These are phyloP conservation scores for Linurgus olivaceus DNA, from an alignment of 2,797 vertebrate species.

Conservation along the genomic window DNA sequence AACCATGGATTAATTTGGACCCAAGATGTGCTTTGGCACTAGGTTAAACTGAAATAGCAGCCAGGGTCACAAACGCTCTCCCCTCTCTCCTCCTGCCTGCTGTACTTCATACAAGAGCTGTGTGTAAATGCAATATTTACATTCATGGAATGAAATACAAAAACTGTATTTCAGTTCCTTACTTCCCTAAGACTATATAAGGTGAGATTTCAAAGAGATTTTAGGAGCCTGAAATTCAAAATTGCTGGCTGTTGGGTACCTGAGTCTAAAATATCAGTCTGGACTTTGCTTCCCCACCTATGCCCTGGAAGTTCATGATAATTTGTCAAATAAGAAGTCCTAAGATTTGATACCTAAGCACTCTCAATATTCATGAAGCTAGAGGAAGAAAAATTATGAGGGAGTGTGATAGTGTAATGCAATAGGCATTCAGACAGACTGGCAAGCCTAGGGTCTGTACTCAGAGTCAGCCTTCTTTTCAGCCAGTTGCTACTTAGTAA, in stretches of 20 bases:
- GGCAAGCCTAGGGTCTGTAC: background rate
- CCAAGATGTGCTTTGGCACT: background rate
- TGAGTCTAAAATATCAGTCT: background rate
- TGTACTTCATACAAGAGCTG: background rate
- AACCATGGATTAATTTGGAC: background rate
- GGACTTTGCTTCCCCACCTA: background rate
- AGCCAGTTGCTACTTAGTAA: background rate
- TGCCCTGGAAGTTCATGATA: accelerated
- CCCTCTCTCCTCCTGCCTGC: background rate
- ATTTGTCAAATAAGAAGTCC: background rate
- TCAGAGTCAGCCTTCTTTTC: background rate
- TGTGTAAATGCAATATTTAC: background rate
- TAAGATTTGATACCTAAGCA: background rate
- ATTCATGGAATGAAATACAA: background rate
- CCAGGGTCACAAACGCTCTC: background rate
- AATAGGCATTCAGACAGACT: background rate
- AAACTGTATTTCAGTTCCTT: background rate
- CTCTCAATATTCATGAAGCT: background rate
- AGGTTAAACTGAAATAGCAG: background rate
- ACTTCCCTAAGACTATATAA: background rate
- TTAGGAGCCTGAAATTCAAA: background rate
- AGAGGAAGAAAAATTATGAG: background rate
- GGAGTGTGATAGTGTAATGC: background rate
- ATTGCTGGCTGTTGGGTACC: background rate
- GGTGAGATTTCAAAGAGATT: background rate